Evolutionary conservation across 2,888 invertebrate species (phyloP).

Genomic region (Perizoma affinitatum): DNA sequence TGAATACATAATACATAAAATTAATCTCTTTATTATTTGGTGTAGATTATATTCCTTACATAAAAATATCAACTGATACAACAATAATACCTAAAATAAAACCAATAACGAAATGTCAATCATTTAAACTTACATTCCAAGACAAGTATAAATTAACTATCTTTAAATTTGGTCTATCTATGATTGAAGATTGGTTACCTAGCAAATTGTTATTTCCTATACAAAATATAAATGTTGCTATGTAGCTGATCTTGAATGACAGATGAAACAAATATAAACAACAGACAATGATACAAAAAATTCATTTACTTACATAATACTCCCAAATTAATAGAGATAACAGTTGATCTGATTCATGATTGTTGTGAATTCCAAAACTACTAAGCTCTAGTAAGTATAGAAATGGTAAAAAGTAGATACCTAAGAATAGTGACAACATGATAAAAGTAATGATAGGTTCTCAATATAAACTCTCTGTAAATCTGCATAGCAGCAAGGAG

Average conservation of each 20-base stretch:
- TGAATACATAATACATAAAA: conserved; percentile 73
- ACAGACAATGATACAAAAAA: background rate
- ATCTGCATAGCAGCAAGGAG: conserved; percentile 22
- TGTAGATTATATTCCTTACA: conserved; percentile 65
- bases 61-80: conserved; percentile 80
- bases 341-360: conserved; percentile 11
- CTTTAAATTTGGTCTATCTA: conserved; percentile 7
- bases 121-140: conserved; percentile 67
- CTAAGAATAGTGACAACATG: conserved; percentile 17
- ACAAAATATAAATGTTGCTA: no score
- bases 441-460: conserved; percentile 13
- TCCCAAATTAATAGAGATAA: conserved; percentile 7
- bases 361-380: conserved; percentile 11
- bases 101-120: conserved; percentile 75
- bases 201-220: no score
- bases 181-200: no score
- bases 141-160: conserved; percentile 36
- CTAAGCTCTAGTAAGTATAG: conserved; percentile 11
- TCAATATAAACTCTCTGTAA: conserved; percentile 7
- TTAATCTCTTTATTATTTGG: conserved; percentile 77
- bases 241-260: no score
- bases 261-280: no score
- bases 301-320: background rate
- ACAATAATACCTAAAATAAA: conserved; percentile 71
- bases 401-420: conserved; percentile 36